These are phyloP conservation scores for Sebastes vulpes DNA, from an alignment of 2,797 vertebrate species.

Conservation along the genomic window DNA sequence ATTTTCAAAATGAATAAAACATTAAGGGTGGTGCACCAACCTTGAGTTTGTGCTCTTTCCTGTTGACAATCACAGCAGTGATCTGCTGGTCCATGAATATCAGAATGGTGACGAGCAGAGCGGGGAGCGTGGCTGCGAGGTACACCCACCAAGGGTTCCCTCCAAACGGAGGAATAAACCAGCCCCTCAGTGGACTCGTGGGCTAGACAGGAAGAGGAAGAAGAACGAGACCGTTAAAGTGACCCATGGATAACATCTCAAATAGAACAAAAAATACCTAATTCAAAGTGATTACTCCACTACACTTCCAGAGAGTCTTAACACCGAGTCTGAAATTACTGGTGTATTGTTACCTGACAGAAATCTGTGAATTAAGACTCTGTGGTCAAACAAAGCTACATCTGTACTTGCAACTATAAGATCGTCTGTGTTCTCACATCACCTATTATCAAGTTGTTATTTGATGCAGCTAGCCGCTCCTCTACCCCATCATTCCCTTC, in stretches of 20 bases:
- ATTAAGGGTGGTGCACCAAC: conserved; percentile 72
- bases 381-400: conserved; percentile 64
- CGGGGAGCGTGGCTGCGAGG: conserved; percentile 92
- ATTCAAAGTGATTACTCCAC: neutral
- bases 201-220: conserved; percentile 81
- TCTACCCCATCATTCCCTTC: conserved; percentile 11
- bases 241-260: neutral
- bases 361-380: conserved; percentile 35
- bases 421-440: conserved; percentile 62
- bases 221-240: neutral
- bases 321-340: conserved; percentile 8
- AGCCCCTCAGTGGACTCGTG: conserved; percentile 91
- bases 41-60: conserved; percentile 99
- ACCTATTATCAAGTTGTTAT: conserved; percentile 66
- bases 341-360: conserved; percentile 27
- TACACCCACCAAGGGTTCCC: conserved; percentile 99
- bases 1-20: neutral
- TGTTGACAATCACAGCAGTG: conserved; percentile 98
- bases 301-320: neutral
- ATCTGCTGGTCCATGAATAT: conserved; percentile 99
- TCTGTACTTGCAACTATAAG: conserved; percentile 49
- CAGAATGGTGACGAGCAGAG: conserved; percentile 96
- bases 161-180: conserved; percentile 95
- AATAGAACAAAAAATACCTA: neutral
- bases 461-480: conserved; percentile 49